These are phyloP conservation scores for Luidia sarsii DNA, from an alignment of 53 echinoderm and acorn worm species.

Conservation along the genomic window DNA sequence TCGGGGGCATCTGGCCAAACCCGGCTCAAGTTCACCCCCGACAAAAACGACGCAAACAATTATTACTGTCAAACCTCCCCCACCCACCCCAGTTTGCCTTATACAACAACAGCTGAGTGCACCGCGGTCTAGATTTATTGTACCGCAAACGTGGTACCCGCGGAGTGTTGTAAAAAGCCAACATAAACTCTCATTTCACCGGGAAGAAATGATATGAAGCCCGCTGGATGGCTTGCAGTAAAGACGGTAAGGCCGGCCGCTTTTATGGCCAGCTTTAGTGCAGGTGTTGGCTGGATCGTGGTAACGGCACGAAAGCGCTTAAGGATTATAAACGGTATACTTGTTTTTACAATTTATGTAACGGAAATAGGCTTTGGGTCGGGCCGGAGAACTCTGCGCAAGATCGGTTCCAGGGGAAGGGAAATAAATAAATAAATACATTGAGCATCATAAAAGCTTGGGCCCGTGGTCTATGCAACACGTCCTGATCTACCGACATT, in stretches of 20 bases:
- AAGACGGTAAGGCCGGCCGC: background rate
- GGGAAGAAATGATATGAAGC: slow-evolving; percentile 7
- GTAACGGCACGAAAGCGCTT: slow-evolving; percentile 54
- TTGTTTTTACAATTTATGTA: slow-evolving; percentile 51
- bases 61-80: slow-evolving; percentile 12
- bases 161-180: slow-evolving; percentile 39
- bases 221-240: background rate
- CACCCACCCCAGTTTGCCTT: background rate
- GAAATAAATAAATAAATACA: too few species aligned
- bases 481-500: too few species aligned
- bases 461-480: too few species aligned
- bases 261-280: slow-evolving; percentile 42
- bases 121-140: slow-evolving; percentile 42
- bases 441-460: too few species aligned
- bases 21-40: slow-evolving; percentile 27
- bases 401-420: too few species aligned
- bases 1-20: slow-evolving; percentile 18
- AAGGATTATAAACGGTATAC: slow-evolving; percentile 39
- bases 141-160: slow-evolving; percentile 6
- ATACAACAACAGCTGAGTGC: slow-evolving; percentile 47
- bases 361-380: too few species aligned
- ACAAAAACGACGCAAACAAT: slow-evolving; percentile 31
- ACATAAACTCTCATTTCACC: slow-evolving; percentile 48
- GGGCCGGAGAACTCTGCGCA: too few species aligned
- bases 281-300: slow-evolving; percentile 29